Conservation (phyloP, 2,888 invertebrate genomes). For the Onchidella celtica region DNA sequence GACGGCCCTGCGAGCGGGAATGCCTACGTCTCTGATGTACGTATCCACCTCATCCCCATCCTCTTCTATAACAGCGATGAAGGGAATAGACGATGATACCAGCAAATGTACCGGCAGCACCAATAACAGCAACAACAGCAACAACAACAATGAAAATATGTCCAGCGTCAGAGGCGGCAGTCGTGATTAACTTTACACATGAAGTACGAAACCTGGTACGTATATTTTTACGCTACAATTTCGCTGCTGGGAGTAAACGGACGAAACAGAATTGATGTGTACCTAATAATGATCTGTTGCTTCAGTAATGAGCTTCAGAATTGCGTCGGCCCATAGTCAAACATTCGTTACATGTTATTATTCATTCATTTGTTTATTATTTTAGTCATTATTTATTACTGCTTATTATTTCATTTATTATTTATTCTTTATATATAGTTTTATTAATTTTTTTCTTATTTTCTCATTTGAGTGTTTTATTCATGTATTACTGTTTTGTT, state of each 20-base stretch:
- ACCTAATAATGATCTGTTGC: too few species aligned
- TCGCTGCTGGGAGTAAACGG: too few species aligned
- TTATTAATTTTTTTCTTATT: too few species aligned
- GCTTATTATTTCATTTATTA: too few species aligned
- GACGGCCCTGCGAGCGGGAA: constrained; percentile 24
- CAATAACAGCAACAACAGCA: neutral
- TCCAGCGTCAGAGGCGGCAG: neutral
- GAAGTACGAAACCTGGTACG: neutral
- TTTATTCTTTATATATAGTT: too few species aligned
- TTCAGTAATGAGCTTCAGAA: too few species aligned
- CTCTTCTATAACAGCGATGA: neutral
- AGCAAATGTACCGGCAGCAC: neutral
- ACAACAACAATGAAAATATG: neutral
- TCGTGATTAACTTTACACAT: neutral
- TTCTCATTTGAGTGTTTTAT: too few species aligned
- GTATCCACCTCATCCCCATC: neutral
- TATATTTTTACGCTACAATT: neutral
- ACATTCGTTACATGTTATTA: neutral
- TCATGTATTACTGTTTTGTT: too few species aligned
- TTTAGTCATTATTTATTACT: too few species aligned
- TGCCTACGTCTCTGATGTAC: neutral
- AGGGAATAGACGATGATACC: neutral
- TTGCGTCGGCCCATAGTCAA: too few species aligned
- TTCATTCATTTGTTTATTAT: neutral
- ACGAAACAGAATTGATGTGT: too few species aligned